Evolutionary conservation across 2,888 invertebrate genomes (phyloP).

Genomic region (Trachelus stipa): DNA sequence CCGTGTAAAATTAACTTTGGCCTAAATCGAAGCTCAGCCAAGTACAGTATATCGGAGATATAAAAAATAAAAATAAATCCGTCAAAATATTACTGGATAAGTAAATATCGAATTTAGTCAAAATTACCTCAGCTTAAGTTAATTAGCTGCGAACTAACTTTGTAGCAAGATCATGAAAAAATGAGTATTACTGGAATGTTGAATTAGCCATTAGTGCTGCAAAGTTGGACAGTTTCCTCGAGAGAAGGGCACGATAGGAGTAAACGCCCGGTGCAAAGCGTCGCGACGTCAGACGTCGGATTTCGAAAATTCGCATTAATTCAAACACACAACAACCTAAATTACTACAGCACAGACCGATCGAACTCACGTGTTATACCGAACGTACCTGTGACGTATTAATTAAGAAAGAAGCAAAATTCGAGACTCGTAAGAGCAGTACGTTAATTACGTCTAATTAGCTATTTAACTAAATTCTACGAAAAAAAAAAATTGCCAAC

Average conservation of each 20-base stretch:
- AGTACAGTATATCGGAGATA: not conserved
- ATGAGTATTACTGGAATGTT: not conserved
- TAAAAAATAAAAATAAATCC: not conserved
- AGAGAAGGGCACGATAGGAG: not conserved
- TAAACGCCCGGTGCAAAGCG: not conserved
- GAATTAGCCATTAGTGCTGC: not conserved
- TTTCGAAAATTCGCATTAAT: not conserved
- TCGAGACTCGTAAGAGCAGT: not conserved
- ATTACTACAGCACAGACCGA: not conserved
- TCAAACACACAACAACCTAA: not conserved
- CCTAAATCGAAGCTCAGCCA: not conserved
- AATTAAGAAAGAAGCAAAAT: not conserved
- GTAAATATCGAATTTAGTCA: not conserved
- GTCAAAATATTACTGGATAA: too few species aligned
- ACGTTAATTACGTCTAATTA: constrained; percentile 43
- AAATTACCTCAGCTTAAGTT: not conserved
- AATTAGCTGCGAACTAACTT: not conserved
- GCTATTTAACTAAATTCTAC: constrained; percentile 27
- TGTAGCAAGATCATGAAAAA: not conserved
- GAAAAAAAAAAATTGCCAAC: constrained; percentile 27
- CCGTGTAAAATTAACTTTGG: not conserved
- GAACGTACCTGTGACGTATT: not conserved
- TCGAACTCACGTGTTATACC: not conserved
- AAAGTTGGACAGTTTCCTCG: not conserved
- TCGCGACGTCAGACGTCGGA: not conserved